Evolutionary conservation across 1,140 invertebrate species (phyloP).

Genomic region (Leptinotarsa defecta): DNA sequence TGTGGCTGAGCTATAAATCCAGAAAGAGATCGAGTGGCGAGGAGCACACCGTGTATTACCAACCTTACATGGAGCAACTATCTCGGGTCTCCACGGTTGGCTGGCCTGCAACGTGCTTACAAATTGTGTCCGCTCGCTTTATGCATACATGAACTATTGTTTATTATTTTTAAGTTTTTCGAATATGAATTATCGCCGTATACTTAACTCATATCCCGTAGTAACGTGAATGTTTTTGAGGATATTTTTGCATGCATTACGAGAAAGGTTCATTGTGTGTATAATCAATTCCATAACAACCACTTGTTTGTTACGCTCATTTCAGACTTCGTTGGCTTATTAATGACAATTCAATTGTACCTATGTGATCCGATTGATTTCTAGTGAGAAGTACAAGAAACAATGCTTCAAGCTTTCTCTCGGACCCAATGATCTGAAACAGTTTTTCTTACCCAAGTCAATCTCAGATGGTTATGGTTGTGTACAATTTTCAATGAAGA

Average conservation of each 20-base stretch:
- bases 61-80: slow-evolving; percentile 45
- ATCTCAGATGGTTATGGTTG: slow-evolving; percentile 12
- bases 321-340: slow-evolving; percentile 13
- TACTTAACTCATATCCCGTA: slow-evolving; percentile 26
- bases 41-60: slow-evolving; percentile 31
- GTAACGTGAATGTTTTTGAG: slow-evolving; percentile 22
- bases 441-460: slow-evolving; percentile 12
- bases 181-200: slow-evolving; percentile 49
- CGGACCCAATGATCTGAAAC: slow-evolving; percentile 16
- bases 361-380: slow-evolving; percentile 22
- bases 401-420: slow-evolving; percentile 9
- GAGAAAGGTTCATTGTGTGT: neutral
- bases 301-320: slow-evolving; percentile 13
- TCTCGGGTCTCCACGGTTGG: slow-evolving; percentile 48
- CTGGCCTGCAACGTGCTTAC: slow-evolving; percentile 48
- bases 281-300: slow-evolving; percentile 20
- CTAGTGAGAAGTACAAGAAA: slow-evolving; percentile 7
- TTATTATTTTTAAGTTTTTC: slow-evolving; percentile 52
- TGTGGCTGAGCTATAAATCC: slow-evolving; percentile 18
- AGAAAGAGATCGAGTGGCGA: slow-evolving; percentile 17
- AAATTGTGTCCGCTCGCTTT: slow-evolving; percentile 55
- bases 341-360: slow-evolving; percentile 20
- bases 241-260: slow-evolving; percentile 20
- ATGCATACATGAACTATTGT: slow-evolving; percentile 56
- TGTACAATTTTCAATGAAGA: slow-evolving; percentile 17